phyloP scores from a whole-genome alignment of 2,797 vertebrate genomes.

The Coregonus ussuriensis region DNA sequence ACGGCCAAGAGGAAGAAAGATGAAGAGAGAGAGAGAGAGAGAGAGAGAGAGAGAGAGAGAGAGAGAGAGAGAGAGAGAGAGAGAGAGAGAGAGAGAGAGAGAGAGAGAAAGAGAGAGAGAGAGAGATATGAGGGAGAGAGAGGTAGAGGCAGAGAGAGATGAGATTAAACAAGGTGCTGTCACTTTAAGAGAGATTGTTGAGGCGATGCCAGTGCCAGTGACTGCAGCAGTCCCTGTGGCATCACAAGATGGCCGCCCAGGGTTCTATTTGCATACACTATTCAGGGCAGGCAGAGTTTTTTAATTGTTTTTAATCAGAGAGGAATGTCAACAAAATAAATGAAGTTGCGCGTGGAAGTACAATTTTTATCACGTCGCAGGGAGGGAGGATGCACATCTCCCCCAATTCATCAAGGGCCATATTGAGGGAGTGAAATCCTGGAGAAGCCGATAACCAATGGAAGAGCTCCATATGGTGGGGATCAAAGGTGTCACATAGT shows the following conservation, averaged over 20 bases:
- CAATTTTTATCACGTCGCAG: conserved; percentile 99
- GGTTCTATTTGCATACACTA: conserved; percentile 99
- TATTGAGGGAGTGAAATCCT: conserved; percentile 98
- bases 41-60: background rate
- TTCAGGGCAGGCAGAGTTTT: conserved; percentile 87
- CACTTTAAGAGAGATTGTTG: conserved; percentile 87
- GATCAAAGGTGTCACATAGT: conserved; percentile 99
- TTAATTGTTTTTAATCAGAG: conserved; percentile 99
- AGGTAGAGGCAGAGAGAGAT: background rate
- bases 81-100: conserved; percentile 13
- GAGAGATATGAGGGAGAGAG: background rate
- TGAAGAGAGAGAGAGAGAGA: conserved; percentile 12
- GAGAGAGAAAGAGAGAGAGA: conserved; percentile 13
- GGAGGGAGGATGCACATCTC: conserved; percentile 49
- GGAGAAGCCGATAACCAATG: conserved; percentile 99
- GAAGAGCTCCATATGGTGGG: conserved; percentile 99
- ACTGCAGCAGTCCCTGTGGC: conserved; percentile 83
- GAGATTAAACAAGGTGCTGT: conserved; percentile 81
- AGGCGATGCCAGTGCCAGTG: conserved; percentile 77
- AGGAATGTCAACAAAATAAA: conserved; percentile 99
- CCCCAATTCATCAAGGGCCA: conserved; percentile 98
- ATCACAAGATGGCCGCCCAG: conserved; percentile 96
- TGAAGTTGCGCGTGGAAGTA: conserved; percentile 98
- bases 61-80: background rate
- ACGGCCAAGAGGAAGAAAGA: conserved; percentile 39